Conservation (phyloP, 2,113 vertebrate species). For the Cavia aperea region DNA sequence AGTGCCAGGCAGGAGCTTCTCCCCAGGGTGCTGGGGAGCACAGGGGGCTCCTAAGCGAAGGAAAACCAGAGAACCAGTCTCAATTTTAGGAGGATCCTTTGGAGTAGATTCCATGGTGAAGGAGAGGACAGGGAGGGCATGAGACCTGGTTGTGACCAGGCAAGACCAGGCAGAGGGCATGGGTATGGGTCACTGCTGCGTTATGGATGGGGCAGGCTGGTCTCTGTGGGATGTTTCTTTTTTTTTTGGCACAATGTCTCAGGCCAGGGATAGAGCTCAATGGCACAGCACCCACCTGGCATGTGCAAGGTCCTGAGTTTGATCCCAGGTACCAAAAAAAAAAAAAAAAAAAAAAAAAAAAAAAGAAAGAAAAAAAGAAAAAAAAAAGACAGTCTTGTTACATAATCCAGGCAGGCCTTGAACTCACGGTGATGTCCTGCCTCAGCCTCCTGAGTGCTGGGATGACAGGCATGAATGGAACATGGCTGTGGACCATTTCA, state of each 20-base stretch:
- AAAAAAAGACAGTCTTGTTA: neutral
- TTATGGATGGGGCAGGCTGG: neutral
- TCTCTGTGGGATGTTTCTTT: neutral
- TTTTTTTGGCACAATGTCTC: neutral
- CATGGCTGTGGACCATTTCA: neutral
- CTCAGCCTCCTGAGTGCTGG: neutral
- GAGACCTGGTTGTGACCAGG: neutral
- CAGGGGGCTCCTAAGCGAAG: neutral
- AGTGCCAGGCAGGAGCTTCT: neutral
- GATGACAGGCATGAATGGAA: neutral
- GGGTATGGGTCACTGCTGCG: neutral
- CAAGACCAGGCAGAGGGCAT: neutral
- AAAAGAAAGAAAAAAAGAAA: too few relatives aligned
- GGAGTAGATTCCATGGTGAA: neutral
- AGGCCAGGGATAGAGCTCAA: too few relatives aligned
- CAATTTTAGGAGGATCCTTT: neutral
- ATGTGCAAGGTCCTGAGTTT: too few relatives aligned
- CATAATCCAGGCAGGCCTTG: neutral
- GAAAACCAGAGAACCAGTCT: neutral
- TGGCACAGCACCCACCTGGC: too few relatives aligned
- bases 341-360: too few relatives aligned
- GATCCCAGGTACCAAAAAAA: too few relatives aligned
- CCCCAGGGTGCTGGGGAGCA: neutral
- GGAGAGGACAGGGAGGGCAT: neutral
- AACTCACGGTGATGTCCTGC: neutral